These are phyloP conservation scores for Tetragonisca angustula DNA, from an alignment of 2,888 invertebrate species.

Conservation along the genomic window DNA sequence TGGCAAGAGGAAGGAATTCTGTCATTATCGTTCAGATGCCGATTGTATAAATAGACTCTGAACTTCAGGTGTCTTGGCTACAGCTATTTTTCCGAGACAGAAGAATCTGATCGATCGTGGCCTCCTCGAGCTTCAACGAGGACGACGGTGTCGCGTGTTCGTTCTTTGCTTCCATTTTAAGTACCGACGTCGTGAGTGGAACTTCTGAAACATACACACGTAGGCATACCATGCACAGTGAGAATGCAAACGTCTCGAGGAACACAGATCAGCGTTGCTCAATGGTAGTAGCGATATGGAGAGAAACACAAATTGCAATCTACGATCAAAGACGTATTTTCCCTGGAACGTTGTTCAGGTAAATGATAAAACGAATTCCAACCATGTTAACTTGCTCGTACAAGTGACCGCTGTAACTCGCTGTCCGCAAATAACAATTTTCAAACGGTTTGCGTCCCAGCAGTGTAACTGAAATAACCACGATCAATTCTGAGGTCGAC, in stretches of 20 bases:
- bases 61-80: slow-evolving; percentile 35
- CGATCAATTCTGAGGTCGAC: neutral
- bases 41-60: neutral
- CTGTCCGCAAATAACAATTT: neutral
- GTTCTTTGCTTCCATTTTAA: slow-evolving; percentile 48
- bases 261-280: neutral
- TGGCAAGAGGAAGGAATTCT: neutral
- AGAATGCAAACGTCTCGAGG: neutral
- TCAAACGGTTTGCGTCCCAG: neutral
- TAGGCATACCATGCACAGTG: neutral
- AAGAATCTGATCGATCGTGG: slow-evolving; percentile 45
- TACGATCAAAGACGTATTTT: slow-evolving; percentile 4
- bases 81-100: slow-evolving; percentile 6
- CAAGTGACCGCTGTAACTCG: slow-evolving; percentile 4
- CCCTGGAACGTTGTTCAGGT: neutral
- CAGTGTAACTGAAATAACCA: neutral
- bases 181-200: slow-evolving; percentile 24
- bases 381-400: neutral
- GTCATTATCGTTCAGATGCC: neutral
- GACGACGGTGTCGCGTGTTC: slow-evolving; percentile 38
- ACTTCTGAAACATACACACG: slow-evolving; percentile 53
- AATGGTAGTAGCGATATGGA: neutral
- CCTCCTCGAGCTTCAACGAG: slow-evolving; percentile 47
- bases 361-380: neutral
- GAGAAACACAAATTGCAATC: neutral